Evolutionary conservation across 2,113 vertebrate species (phyloP).

Genomic region (Panurus biarmicus): DNA sequence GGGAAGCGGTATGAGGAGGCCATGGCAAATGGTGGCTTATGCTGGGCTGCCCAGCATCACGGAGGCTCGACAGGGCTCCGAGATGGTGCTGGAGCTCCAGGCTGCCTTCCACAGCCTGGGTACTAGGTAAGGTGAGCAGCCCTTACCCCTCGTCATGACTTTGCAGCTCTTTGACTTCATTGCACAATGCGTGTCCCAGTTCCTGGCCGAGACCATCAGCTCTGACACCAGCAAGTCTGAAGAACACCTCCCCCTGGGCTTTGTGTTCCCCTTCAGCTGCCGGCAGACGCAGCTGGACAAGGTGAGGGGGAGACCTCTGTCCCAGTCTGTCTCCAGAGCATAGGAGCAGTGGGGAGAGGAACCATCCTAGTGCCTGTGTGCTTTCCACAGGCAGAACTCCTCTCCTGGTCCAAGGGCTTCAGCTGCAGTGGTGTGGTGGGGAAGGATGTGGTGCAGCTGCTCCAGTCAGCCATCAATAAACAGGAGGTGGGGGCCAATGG

Average conservation of each 20-base stretch:
- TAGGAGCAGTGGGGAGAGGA: accelerated
- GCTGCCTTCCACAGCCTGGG: background rate
- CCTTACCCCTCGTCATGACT: background rate
- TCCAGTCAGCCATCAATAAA: slow-evolving; percentile 75
- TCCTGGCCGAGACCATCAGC: slow-evolving; percentile 50
- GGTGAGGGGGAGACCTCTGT: slow-evolving; percentile 56
- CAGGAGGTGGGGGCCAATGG: slow-evolving; percentile 54
- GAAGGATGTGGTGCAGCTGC: slow-evolving; percentile 75
- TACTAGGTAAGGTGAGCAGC: background rate
- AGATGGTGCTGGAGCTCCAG: background rate
- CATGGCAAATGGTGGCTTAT: background rate
- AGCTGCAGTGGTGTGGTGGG: slow-evolving; percentile 78
- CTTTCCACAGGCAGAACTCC: slow-evolving; percentile 75
- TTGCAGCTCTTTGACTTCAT: slow-evolving; percentile 85
- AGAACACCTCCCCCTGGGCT: slow-evolving; percentile 72
- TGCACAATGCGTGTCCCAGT: slow-evolving; percentile 69
- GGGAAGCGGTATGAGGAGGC: slow-evolving; percentile 69
- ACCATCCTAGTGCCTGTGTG: accelerated
- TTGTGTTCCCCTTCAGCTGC: slow-evolving; percentile 85
- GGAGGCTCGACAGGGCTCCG: accelerated
- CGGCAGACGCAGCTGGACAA: slow-evolving; percentile 73
- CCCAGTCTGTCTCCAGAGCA: background rate
- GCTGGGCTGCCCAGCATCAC: background rate
- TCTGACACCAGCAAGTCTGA: background rate
- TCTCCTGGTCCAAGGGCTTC: slow-evolving; percentile 86